Evolutionary conservation across 2,888 invertebrate species (phyloP).

Genomic region (Carterocephalus palaemon): DNA sequence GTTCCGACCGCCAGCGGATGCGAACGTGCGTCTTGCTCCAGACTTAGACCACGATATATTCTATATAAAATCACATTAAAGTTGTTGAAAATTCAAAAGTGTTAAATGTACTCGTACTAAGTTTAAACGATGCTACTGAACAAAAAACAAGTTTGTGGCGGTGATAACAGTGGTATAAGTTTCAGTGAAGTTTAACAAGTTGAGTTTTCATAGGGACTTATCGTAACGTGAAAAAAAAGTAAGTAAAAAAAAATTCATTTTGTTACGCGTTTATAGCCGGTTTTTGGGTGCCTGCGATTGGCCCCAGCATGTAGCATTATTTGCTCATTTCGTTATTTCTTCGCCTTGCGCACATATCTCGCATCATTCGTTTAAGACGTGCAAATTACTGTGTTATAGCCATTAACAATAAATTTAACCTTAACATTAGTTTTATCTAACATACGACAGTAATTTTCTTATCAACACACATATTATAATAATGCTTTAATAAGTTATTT

Average conservation of each 20-base stretch:
- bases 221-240: no score
- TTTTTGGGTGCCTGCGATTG: no score
- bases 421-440: conserved; percentile 10
- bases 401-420: conserved; percentile 13
- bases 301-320: conserved; percentile 55
- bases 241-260: no score
- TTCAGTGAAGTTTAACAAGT: no score
- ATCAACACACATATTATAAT: no score
- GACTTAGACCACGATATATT: conserved; percentile 25
- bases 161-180: no score
- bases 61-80: conserved; percentile 27
- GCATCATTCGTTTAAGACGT: conserved; percentile 23
- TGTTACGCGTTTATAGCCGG: no score
- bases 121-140: conserved; percentile 6
- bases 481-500: conserved; percentile 2
- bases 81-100: no score
- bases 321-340: conserved; percentile 55
- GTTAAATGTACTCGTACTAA: no score
- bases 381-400: conserved; percentile 16
- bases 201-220: no score
- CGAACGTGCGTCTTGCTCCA: conserved; percentile 43
- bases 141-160: no score
- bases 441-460: conserved; percentile 6
- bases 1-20: conserved; percentile 36
- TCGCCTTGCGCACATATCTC: conserved; percentile 38